Base-by-base conservation (phyloP, 1,140 invertebrate species). In the Holcopasites calliopsidis region DNA sequence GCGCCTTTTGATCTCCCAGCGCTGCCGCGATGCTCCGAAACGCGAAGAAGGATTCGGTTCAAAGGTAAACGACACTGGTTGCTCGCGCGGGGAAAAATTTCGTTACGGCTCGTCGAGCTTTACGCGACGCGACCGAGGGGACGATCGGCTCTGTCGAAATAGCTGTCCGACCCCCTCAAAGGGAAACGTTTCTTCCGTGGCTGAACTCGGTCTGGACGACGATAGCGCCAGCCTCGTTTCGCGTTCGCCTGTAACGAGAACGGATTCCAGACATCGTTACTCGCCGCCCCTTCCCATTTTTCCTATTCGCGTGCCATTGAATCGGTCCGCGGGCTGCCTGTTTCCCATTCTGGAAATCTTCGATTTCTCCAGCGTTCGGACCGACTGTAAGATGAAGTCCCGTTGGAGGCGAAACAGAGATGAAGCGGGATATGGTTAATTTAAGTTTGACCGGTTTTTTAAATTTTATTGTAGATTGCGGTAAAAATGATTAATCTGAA, bases 201-300 rank as follows among this genome's bases (percentile, higher is more conserved):
- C 31, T 40, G 23, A 35, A 44, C 44, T 50, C 35, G 33, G 35
- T 35, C 52, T 47, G 40, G 61, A 38, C 47, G 40, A 35, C 33
- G 72, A 55, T 65, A 64, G n/a, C 55, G 57, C 80, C 47, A 42
- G 77, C 79, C 74, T 80, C 74, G 79, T 72, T 64, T 64, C 74
- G 44, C 64, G 26, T n/a, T n/a, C n/a, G n/a, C n/a, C 50, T 76
- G 77, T 80, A 80, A 80, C 79, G 71, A 80, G 79, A 80, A 80
- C 76, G 77, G 44, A 80, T 66, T 76, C 58, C 62, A 79, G 44
- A 80, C 42, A 65, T 66, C 61, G 57, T 79, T 79, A 79, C 64
- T 79, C 54, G 3, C 7, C 40, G 58, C 38, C 74, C 52, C 61
- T 26, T 71, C 47, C n/a, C n/a, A n/a, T 35, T 74, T 70, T 38